These are phyloP conservation scores for Papilio helenus DNA, from an alignment of 1,140 invertebrate species.

Conservation along the genomic window DNA sequence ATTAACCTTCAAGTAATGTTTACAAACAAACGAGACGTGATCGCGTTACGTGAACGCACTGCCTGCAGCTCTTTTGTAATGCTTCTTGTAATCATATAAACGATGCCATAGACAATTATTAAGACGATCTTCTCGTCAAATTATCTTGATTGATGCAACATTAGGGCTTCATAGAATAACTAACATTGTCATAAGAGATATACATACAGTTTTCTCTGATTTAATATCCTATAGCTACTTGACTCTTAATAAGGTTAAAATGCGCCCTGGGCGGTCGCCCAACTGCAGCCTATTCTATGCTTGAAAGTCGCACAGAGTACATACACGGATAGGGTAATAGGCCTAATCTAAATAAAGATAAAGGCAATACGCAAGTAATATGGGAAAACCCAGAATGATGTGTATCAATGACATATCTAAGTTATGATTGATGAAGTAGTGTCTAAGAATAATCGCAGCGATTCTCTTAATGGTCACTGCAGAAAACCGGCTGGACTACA, in stretches of 20 bases:
- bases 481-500: too few species aligned
- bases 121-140: neutral
- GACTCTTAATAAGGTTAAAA: too few species aligned
- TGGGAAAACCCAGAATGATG: neutral
- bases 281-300: too few species aligned
- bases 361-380: too few species aligned
- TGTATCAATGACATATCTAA: neutral
- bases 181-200: too few species aligned
- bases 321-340: too few species aligned
- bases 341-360: too few species aligned
- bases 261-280: too few species aligned
- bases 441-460: neutral
- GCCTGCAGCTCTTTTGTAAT: constrained; percentile 43
- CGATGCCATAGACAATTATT: neutral
- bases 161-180: neutral
- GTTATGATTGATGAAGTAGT: neutral
- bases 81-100: constrained; percentile 40
- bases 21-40: constrained; percentile 65
- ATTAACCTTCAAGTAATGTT: constrained; percentile 62
- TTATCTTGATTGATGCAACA: neutral
- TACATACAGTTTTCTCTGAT: too few species aligned
- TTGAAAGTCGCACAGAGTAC: too few species aligned
- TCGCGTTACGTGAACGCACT: constrained; percentile 51
- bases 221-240: too few species aligned
- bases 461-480: neutral